Base-by-base conservation (phyloP, 2,888 invertebrate species). In the Apocheima hispidaria region DNA sequence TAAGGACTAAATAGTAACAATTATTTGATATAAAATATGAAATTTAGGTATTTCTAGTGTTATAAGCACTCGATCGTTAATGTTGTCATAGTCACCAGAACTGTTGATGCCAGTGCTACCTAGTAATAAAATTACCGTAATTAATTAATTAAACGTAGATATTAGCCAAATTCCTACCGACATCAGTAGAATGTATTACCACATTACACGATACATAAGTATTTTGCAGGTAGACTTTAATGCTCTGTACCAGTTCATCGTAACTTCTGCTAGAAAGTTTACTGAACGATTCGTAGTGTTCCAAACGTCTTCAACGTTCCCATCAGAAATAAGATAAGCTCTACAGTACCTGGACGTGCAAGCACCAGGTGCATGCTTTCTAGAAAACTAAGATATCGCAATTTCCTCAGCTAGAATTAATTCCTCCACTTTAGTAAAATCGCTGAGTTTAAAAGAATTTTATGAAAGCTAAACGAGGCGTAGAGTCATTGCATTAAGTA, bases 401-500 rank as follows among this genome's bases (percentile, higher is more conserved):
- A 44, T 63, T 61, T 63, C 28, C 52, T 48, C 35, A 26, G 73
- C 74, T 78, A 77, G 77, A 77, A 80, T 84, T 81, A 77, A 87
- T 84, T 84, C 81, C 72, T 74, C 85, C 82, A 86, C 84, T 87
- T 85, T 82, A 81, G 76, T 72, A 86, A 90, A 88, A 89, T 84
- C 82, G 88, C 90, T 87, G 89, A 90, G 86, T 85, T 84, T 85
- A 82, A 86, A 82, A 81, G 90, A 90, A 89, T 91, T 90, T 86
- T 88, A 90, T 90, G 88, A 88, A 91, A 88, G 90, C 88, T 88
- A 89, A 92, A 92, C 90, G 91, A 91, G 88, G 82, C 89, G 86
- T 87, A 82, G 90, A 87, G 85, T 86, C 91, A 87, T 92, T 86
- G 91, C 90, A 90, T 92, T 91, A 92, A 89, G 88, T 81, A 79